phyloP scores from a whole-genome alignment of 1,140 invertebrate species.

The Drosophila elegans region DNA sequence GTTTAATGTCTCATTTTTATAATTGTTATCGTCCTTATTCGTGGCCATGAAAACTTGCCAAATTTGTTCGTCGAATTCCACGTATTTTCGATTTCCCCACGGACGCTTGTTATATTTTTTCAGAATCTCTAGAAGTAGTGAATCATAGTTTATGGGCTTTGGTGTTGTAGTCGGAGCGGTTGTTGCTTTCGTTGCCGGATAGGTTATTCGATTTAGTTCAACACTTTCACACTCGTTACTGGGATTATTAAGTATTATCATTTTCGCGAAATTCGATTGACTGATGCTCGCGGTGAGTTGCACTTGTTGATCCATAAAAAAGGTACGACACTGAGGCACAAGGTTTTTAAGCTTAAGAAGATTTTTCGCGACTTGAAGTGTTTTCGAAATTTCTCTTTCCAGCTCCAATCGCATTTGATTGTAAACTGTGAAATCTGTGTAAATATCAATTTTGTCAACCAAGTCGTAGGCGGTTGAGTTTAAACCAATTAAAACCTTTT shows the following conservation, averaged over 20 bases:
- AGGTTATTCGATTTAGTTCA: not conserved
- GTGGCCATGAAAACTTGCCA: slow-evolving; percentile 8
- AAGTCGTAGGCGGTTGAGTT: not conserved
- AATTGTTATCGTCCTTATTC: not conserved
- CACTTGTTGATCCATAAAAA: not conserved
- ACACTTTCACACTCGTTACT: slow-evolving; percentile 4
- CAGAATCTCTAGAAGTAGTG: not conserved
- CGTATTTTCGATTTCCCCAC: not conserved
- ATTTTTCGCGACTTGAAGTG: not conserved
- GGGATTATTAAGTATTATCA: not conserved
- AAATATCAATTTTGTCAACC: not conserved
- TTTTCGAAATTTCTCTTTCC: not conserved
- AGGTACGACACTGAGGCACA: not conserved
- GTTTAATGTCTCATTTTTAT: not conserved
- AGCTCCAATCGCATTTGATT: slow-evolving; percentile 1
- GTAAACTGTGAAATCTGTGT: slow-evolving; percentile 2
- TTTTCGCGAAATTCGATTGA: not conserved
- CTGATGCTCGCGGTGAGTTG: not conserved
- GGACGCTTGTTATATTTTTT: not conserved
- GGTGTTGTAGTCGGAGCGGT: not conserved
- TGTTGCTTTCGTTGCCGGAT: too few species aligned
- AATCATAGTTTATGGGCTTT: not conserved
- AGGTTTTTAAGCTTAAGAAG: not conserved
- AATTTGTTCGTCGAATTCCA: slow-evolving; percentile 7
- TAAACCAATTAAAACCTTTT: not conserved